A percentile compares a stretch with the other conserved stretches of the same genome.
Conservation (phyloP, 1,140 invertebrate species). For the Eueides isabella region DNA sequence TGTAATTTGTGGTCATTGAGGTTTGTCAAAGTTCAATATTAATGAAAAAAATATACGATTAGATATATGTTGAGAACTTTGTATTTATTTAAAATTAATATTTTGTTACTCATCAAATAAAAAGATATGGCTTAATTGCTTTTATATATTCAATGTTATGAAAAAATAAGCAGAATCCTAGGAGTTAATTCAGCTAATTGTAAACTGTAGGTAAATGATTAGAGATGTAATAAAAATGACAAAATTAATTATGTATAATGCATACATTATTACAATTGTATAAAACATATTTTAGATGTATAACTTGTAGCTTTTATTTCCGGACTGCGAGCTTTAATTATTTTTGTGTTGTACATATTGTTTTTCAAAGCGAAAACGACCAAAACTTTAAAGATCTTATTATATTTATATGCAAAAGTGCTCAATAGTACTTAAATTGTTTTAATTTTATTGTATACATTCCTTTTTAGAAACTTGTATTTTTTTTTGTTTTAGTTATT, state of each 20-base stretch:
- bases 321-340: neutral
- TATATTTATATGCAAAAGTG: neutral
- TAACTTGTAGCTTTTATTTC: neutral
- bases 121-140: too few species aligned
- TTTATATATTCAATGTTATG: too few species aligned
- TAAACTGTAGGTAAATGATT: too few species aligned
- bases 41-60: too few species aligned
- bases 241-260: neutral
- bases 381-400: constrained; percentile 8
- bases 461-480: constrained; percentile 24
- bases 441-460: constrained; percentile 17
- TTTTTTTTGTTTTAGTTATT: constrained; percentile 28
- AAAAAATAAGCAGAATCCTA: too few species aligned
- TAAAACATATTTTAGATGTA: neutral
- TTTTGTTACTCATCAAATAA: too few species aligned
- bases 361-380: neutral
- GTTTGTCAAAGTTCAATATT: too few species aligned
- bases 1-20: too few species aligned
- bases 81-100: too few species aligned
- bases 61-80: too few species aligned
- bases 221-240: too few species aligned
- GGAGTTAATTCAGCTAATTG: too few species aligned
- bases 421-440: constrained; percentile 9
- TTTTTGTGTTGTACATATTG: neutral
- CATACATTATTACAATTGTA: constrained; percentile 1